Conservation (phyloP, 2,888 invertebrate species). For the Microplitis deprimator region DNA sequence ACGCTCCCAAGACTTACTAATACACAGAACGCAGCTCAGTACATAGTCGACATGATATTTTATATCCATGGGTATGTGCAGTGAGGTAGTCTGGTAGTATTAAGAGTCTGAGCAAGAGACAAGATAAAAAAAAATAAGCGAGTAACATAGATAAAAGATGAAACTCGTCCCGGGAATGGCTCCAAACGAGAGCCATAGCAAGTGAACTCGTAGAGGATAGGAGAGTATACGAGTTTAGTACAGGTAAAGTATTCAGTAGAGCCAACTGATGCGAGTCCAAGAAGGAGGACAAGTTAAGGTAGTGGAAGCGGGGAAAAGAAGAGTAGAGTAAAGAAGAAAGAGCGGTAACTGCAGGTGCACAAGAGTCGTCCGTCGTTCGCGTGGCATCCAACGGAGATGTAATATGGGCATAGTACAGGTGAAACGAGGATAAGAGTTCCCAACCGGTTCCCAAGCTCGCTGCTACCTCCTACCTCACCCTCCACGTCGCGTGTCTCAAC, state of each 20-base stretch:
- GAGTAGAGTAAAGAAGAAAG: constrained; percentile 29
- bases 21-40: constrained; percentile 23
- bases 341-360: constrained; percentile 66
- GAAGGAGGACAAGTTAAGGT: constrained; percentile 35
- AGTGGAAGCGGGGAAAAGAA: constrained; percentile 37
- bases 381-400: constrained; percentile 61
- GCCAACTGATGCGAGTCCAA: constrained; percentile 33
- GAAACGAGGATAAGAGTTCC: constrained; percentile 43
- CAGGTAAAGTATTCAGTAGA: background rate
- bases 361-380: constrained; percentile 67
- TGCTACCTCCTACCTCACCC: constrained; percentile 26
- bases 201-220: constrained; percentile 20
- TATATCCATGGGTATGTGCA: constrained; percentile 1
- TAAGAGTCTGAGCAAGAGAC: constrained; percentile 23
- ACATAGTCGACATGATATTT: background rate
- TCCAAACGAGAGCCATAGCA: background rate
- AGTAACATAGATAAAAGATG: constrained; percentile 35
- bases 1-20: constrained; percentile 3
- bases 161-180: constrained; percentile 29
- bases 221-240: constrained; percentile 4
- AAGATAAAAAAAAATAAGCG: constrained; percentile 12
- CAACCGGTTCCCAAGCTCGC: constrained; percentile 56
- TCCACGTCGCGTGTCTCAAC: constrained; percentile 32
- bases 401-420: constrained; percentile 39
- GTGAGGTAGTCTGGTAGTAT: background rate